Percentiles rank a stretch among this genome's conserved stretches.
These are phyloP conservation scores for Pelusios castaneus DNA, from an alignment of 2,113 vertebrate species.

Conservation along the genomic window DNA sequence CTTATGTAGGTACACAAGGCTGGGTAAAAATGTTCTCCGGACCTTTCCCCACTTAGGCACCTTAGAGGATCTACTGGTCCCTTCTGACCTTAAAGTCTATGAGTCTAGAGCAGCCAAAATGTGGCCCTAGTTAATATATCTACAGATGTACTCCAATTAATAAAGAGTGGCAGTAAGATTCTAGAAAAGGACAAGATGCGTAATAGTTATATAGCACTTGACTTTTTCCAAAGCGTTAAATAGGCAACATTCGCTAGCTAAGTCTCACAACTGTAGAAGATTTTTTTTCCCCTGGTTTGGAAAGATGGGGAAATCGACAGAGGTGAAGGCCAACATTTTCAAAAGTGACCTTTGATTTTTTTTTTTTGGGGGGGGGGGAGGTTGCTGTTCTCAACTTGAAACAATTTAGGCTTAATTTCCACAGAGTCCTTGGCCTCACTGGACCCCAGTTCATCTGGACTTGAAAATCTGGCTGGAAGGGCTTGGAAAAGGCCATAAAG, in stretches of 20 bases:
- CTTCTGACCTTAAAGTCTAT: no score
- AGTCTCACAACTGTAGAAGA: not conserved
- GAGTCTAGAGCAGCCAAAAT: not conserved
- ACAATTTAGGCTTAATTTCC: not conserved
- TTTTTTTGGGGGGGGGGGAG: no score
- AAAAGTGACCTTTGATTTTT: not conserved
- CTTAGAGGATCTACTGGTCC: no score
- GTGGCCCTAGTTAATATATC: not conserved
- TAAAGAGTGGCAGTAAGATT: not conserved
- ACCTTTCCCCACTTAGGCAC: not conserved
- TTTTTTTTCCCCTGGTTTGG: not conserved
- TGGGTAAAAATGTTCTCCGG: not conserved
- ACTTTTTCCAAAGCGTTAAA: not conserved
- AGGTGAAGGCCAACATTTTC: not conserved
- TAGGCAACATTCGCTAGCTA: not conserved
- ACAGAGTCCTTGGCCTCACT: not conserved
- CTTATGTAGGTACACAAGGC: not conserved
- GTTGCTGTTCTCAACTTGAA: not conserved
- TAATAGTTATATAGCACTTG: not conserved
- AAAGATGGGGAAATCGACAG: not conserved
- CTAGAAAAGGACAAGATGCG: not conserved
- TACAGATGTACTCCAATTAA: not conserved
- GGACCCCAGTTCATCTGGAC: not conserved
- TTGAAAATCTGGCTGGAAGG: conserved; percentile 16
- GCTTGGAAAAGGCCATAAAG: conserved; percentile 13